A percentile compares a stretch with the other conserved stretches of the same genome.
Evolutionary conservation across 2,888 invertebrate species (phyloP).

Genomic region (Xestia rhomboidea): DNA sequence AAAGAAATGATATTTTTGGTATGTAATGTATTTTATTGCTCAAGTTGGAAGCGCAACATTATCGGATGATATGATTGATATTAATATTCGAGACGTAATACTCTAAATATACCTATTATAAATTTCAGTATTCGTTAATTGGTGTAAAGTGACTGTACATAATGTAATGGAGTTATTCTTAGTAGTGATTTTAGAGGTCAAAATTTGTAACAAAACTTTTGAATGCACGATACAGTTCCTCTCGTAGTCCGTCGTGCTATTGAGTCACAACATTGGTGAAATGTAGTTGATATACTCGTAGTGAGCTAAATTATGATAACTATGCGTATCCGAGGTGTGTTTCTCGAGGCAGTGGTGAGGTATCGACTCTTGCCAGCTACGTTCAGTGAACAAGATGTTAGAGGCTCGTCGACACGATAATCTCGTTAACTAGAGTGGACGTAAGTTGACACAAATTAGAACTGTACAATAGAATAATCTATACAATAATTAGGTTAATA

Average conservation of each 20-base stretch:
- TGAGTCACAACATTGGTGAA: constrained; percentile 82
- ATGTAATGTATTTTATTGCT: constrained; percentile 85
- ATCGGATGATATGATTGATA: constrained; percentile 77
- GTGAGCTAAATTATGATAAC: constrained; percentile 66
- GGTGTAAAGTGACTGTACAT: constrained; percentile 80
- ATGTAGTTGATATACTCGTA: constrained; percentile 71
- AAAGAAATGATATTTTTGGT: constrained; percentile 87
- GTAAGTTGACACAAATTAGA: constrained; percentile 81
- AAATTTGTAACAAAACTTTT: constrained; percentile 86
- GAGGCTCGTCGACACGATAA: constrained; percentile 79
- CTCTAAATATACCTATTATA: constrained; percentile 73
- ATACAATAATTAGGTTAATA: constrained; percentile 81
- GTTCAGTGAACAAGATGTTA: constrained; percentile 74
- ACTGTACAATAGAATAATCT: constrained; percentile 82
- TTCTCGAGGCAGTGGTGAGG: constrained; percentile 77
- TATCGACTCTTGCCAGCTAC: constrained; percentile 80
- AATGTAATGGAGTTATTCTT: constrained; percentile 76
- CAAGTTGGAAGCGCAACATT: constrained; percentile 82
- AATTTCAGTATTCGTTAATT: constrained; percentile 75
- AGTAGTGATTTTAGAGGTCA: constrained; percentile 80
- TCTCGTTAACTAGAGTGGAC: constrained; percentile 78
- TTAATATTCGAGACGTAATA: constrained; percentile 78
- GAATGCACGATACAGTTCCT: constrained; percentile 90
- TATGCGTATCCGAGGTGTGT: constrained; percentile 75
- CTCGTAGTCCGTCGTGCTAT: constrained; percentile 88